Evolutionary conservation across 2,797 vertebrate species (phyloP).

Genomic region (Kryptopterus vitreolus): DNA sequence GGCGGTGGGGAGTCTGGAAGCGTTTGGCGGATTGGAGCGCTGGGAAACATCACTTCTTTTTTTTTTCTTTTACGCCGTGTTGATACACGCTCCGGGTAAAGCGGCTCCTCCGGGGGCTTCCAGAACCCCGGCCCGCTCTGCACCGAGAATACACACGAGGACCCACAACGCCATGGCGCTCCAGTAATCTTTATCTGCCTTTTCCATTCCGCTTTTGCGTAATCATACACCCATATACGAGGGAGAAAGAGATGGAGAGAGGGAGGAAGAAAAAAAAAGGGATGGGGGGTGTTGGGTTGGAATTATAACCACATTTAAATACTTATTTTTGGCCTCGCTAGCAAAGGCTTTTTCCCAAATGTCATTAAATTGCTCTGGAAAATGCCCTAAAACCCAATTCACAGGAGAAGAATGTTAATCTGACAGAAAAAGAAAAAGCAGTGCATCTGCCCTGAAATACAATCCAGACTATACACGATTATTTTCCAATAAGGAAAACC

Average conservation of each 20-base stretch:
- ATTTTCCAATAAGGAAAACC: background rate
- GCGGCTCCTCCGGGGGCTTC: constrained; percentile 70
- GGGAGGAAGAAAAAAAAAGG: background rate
- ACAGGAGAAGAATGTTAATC: constrained; percentile 29
- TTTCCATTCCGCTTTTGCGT: background rate
- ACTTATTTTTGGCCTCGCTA: constrained; percentile 6
- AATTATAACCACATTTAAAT: constrained; percentile 21
- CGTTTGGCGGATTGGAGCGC: constrained; percentile 68
- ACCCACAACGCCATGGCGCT: constrained; percentile 34
- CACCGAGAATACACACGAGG: constrained; percentile 74
- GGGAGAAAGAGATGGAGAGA: no score
- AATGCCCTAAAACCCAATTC: constrained; percentile 28
- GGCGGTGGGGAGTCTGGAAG: constrained; percentile 72
- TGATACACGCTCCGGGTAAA: constrained; percentile 76
- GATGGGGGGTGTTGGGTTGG: background rate
- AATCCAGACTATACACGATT: background rate
- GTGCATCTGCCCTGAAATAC: constrained; percentile 17
- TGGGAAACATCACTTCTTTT: constrained; percentile 76
- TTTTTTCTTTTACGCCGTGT: constrained; percentile 75
- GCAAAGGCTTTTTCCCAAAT: constrained; percentile 26
- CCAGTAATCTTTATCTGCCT: constrained; percentile 22
- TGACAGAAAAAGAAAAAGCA: constrained; percentile 1
- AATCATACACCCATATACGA: constrained; percentile 2
- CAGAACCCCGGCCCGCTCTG: constrained; percentile 64
- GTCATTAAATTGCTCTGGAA: constrained; percentile 25